A percentile compares a stretch with the other conserved stretches of the same genome.
Evolutionary conservation across 2,797 vertebrate genomes (phyloP).

Genomic region (Adelosebastes latens): DNA sequence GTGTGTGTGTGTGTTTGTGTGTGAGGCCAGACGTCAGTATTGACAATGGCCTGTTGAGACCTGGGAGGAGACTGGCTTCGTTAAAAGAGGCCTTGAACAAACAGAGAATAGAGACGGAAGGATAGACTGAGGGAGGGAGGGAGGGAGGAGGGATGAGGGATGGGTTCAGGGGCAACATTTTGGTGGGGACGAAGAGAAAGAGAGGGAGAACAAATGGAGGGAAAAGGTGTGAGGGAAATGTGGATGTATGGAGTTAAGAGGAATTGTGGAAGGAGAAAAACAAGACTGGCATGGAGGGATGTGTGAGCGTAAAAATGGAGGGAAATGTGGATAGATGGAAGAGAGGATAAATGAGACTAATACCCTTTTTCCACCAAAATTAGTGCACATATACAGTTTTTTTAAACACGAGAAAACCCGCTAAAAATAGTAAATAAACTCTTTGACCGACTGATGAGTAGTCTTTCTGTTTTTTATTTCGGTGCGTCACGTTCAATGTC

Average conservation of each 20-base stretch:
- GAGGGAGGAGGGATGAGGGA: slow-evolving; percentile 8
- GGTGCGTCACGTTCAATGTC: fast-evolving
- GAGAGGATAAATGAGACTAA: not conserved
- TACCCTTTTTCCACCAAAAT: not conserved
- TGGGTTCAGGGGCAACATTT: not conserved
- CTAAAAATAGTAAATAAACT: too few species aligned
- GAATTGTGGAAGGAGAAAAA: not conserved
- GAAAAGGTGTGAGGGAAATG: slow-evolving; percentile 11
- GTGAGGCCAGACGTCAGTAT: slow-evolving; percentile 62
- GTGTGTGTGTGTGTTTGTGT: slow-evolving; percentile 6
- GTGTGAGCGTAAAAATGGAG: slow-evolving; percentile 1
- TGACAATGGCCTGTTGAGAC: slow-evolving; percentile 70
- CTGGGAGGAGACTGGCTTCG: slow-evolving; percentile 64
- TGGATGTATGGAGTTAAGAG: not conserved
- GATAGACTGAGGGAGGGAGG: not conserved
- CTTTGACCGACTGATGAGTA: too few species aligned
- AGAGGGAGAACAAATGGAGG: slow-evolving; percentile 1
- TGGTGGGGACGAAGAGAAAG: not conserved
- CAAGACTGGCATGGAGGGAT: not conserved
- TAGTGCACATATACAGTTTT: not conserved
- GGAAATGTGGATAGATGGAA: slow-evolving; percentile 1
- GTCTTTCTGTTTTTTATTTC: too few species aligned
- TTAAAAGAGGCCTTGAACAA: slow-evolving; percentile 75
- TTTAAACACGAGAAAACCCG: too few species aligned
- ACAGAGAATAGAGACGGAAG: slow-evolving; percentile 58